Evolutionary conservation across 2,888 invertebrate genomes (phyloP).

Genomic region (Lycaena phlaeas): DNA sequence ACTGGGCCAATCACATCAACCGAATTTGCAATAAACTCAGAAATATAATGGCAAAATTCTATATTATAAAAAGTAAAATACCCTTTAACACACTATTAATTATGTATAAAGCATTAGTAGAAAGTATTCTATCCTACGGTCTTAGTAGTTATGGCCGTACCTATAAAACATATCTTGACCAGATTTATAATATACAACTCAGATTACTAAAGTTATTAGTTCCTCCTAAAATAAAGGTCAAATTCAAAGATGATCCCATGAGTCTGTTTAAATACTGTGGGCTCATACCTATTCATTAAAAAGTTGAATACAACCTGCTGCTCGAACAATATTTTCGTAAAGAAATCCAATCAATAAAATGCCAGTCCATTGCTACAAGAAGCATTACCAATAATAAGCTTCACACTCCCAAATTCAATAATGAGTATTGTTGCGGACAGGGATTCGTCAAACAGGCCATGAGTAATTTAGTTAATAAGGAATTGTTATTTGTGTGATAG

Average conservation of each 20-base stretch:
- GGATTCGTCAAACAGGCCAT: no score
- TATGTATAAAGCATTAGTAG: background rate
- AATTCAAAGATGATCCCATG: background rate
- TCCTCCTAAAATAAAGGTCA: background rate
- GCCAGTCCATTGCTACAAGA: no score
- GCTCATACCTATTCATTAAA: no score
- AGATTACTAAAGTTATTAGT: background rate
- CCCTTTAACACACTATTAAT: background rate
- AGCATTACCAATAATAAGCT: no score
- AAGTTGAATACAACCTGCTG: no score
- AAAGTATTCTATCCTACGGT: background rate
- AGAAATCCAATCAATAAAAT: no score
- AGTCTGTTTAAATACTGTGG: no score
- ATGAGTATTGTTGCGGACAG: no score
- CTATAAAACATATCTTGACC: background rate
- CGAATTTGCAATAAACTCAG: background rate
- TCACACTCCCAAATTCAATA: no score
- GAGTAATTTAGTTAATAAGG: no score
- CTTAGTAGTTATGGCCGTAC: background rate
- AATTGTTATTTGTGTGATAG: no score
- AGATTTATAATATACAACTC: background rate
- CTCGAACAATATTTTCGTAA: no score
- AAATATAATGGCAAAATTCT: background rate
- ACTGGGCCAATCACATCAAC: background rate
- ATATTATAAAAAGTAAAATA: background rate